Evolutionary conservation across 2,888 invertebrate genomes (phyloP).

Genomic region (Ceraclea dissimilis): DNA sequence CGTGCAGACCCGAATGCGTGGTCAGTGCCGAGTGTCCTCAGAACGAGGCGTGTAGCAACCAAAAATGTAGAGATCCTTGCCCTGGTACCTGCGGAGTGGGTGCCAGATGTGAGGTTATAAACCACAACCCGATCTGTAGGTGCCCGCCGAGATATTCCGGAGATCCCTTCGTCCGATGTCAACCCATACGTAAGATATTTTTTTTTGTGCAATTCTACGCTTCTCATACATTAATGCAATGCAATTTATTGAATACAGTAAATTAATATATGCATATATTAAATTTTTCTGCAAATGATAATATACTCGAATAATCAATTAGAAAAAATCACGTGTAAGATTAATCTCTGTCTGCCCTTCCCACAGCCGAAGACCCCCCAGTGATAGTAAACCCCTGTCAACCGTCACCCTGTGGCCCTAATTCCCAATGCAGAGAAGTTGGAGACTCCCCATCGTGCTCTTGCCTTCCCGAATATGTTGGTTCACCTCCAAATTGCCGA

Average conservation of each 20-base stretch:
- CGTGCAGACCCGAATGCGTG: constrained; percentile 67
- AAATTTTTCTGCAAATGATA: too few species aligned
- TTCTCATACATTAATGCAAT: too few species aligned
- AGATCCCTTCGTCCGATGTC: constrained; percentile 64
- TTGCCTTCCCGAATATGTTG: constrained; percentile 62
- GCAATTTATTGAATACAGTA: too few species aligned
- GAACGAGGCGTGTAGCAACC: constrained; percentile 64
- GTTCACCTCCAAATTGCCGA: constrained; percentile 68
- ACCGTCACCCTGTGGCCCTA: constrained; percentile 58
- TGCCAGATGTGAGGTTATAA: constrained; percentile 64
- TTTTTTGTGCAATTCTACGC: neutral
- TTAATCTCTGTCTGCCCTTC: constrained; percentile 25
- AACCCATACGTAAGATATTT: constrained; percentile 39
- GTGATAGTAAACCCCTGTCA: constrained; percentile 50
- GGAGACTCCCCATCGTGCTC: constrained; percentile 66
- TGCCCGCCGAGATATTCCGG: constrained; percentile 55
- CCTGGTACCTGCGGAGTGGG: constrained; percentile 64
- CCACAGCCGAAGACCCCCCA: constrained; percentile 34
- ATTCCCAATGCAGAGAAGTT: constrained; percentile 65
- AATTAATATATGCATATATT: too few species aligned
- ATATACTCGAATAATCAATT: too few species aligned
- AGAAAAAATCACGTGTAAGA: too few species aligned
- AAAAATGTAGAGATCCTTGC: constrained; percentile 72
- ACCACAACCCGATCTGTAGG: constrained; percentile 67
- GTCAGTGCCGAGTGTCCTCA: constrained; percentile 65